Evolutionary conservation across 2,797 vertebrate species (phyloP), one percentile per base, ranked within the genome.

Genomic region (Echeneis naucrates): DNA sequence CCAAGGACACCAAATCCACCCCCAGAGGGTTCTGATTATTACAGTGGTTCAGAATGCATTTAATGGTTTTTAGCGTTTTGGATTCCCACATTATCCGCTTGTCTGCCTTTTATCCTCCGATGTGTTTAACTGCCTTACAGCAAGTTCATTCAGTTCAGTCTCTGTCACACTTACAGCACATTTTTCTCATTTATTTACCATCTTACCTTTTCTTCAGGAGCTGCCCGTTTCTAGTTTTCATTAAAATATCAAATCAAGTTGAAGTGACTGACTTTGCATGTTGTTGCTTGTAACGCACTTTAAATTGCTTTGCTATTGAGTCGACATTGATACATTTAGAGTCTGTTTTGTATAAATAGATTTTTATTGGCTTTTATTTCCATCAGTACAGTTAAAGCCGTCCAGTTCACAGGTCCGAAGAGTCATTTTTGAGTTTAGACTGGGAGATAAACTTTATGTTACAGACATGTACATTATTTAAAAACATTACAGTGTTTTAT

Each of bases 281-380:
- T n/a, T n/a, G n/a, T n/a, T n/a, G n/a, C 30, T 6, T 30, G 30
- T 30, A 30, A 30, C 3, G 30, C 30, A 30, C 6, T 30, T 30
- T 30, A 6, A 30, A 30, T 3, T 30, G 30, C 30, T 30, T 30
- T 30, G 30, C 30, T 30, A 30, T 30, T 30, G 30, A 30, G 3
- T 30, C 30, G 6, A 30, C 30, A 6, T 6, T 30, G 3, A n/a
- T n/a, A n/a, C n/a, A n/a, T n/a, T n/a, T n/a, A 30, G 30, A 30
- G 30, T 30, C 30, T 6, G 7, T 50, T 62, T 5, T 55, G 60
- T 62, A 85, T 86, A 90, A 90, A 91, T 78, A 83, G 42, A 79
- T 64, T 79, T 88, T 81, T 82, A 72, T 82, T 68, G 68, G 48
- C 14, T 30, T 30, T 30, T 55, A 32, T 69, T 80, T 17, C 50